phyloP scores from a whole-genome alignment of 2,113 vertebrate species.

The Rhinoptilus africanus region DNA sequence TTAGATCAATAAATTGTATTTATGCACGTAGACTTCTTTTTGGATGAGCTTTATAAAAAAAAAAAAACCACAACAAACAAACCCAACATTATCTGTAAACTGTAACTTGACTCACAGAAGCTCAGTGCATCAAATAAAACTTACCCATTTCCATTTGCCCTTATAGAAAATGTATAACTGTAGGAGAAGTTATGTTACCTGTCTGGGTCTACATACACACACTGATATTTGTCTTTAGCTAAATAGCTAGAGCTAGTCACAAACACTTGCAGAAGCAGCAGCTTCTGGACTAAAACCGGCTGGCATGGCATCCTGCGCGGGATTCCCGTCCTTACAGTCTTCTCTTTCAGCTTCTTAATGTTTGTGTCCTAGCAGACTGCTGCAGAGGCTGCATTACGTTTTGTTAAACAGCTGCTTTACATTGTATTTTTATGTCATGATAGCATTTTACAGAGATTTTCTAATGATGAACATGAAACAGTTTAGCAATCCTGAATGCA shows the following conservation, averaged over 20 bases:
- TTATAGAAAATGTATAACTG: neutral
- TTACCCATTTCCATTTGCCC: neutral
- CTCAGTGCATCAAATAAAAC: neutral
- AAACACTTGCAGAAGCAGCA: neutral
- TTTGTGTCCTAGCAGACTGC: neutral
- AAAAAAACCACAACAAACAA: no score
- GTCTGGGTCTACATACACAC: neutral
- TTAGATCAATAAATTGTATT: neutral
- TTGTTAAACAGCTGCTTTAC: neutral
- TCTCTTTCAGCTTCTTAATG: neutral
- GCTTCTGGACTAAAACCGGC: neutral
- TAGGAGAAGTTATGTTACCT: neutral
- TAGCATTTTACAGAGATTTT: neutral
- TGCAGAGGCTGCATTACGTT: neutral
- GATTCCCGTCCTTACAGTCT: neutral
- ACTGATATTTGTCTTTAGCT: neutral
- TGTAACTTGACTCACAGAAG: neutral
- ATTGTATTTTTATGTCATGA: neutral
- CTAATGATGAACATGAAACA: neutral
- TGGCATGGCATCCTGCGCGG: neutral
- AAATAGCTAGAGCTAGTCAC: neutral
- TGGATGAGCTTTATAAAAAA: neutral
- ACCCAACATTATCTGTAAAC: neutral
- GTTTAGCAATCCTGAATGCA: neutral
- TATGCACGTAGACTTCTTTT: neutral